Percentiles rank a stretch among this genome's conserved stretches.
phyloP scores from a whole-genome alignment of 2,113 vertebrate genomes.

The Bufo gargarizans region DNA sequence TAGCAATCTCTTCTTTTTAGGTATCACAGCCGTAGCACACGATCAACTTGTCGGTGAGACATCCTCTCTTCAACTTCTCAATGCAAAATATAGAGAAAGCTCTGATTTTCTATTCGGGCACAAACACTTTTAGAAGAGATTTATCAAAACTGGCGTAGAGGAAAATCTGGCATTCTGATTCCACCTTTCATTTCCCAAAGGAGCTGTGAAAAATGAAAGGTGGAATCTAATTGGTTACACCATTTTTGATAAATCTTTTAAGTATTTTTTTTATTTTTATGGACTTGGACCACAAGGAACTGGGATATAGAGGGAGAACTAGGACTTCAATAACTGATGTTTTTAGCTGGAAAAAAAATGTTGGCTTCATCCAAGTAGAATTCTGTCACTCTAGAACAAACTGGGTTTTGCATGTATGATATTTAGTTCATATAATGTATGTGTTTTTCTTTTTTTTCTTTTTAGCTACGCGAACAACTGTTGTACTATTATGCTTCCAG shows the following conservation, averaged over 20 bases:
- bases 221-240: too few relatives aligned
- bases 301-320: neutral
- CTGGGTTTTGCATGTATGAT: conserved; percentile 21
- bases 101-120: neutral
- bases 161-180: too few relatives aligned
- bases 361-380: conserved; percentile 4
- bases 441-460: neutral
- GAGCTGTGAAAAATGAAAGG: too few relatives aligned
- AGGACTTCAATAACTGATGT: neutral
- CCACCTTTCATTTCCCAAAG: too few relatives aligned
- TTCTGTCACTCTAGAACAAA: neutral
- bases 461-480: conserved; percentile 26
- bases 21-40: conserved; percentile 18
- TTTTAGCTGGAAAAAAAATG: neutral
- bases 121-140: neutral
- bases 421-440: conserved; percentile 19
- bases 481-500: conserved; percentile 38
- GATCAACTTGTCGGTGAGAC: neutral
- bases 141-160: too few relatives aligned
- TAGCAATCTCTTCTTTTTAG: neutral
- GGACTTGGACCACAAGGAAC: neutral
- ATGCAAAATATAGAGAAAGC: conserved; percentile 42
- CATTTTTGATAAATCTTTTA: too few relatives aligned
- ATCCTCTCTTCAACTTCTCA: neutral
- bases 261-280: neutral